Percentiles rank a stretch among this genome's conserved stretches.
These are phyloP conservation scores for Mycteria americana DNA, from an alignment of 2,797 vertebrate genomes.

Conservation along the genomic window DNA sequence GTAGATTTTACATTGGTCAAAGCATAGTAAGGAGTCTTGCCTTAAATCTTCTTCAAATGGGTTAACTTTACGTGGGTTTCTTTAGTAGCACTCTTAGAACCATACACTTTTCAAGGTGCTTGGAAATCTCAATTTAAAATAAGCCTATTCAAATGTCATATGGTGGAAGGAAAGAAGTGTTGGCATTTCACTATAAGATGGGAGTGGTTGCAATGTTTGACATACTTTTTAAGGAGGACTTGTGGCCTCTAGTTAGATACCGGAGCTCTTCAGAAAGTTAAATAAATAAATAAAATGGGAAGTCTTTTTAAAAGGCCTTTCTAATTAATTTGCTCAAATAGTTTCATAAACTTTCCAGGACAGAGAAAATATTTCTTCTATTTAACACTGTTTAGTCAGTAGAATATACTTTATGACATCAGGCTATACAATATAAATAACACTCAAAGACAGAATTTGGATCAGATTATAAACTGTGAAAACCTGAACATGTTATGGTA, in stretches of 20 bases:
- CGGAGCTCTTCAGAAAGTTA: neutral
- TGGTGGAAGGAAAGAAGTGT: neutral
- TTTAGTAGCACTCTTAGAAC: neutral
- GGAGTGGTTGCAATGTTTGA: neutral
- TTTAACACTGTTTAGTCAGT: neutral
- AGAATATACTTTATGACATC: neutral
- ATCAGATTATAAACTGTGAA: neutral
- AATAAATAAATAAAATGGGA: neutral
- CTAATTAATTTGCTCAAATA: neutral
- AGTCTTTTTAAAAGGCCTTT: neutral
- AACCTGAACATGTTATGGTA: neutral
- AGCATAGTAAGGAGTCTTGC: neutral
- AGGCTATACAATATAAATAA: neutral
- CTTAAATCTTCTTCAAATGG: neutral
- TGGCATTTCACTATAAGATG: neutral
- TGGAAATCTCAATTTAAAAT: neutral
- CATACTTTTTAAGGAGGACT: neutral
- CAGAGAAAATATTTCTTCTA: neutral
- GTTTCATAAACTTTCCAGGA: neutral
- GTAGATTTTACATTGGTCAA: neutral
- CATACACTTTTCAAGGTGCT: neutral
- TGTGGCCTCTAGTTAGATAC: neutral
- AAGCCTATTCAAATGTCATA: neutral
- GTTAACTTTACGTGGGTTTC: neutral
- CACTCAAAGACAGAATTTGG: neutral